Conservation (phyloP, 2,797 vertebrate genomes). For the Myiothlypis chrysogaster region DNA sequence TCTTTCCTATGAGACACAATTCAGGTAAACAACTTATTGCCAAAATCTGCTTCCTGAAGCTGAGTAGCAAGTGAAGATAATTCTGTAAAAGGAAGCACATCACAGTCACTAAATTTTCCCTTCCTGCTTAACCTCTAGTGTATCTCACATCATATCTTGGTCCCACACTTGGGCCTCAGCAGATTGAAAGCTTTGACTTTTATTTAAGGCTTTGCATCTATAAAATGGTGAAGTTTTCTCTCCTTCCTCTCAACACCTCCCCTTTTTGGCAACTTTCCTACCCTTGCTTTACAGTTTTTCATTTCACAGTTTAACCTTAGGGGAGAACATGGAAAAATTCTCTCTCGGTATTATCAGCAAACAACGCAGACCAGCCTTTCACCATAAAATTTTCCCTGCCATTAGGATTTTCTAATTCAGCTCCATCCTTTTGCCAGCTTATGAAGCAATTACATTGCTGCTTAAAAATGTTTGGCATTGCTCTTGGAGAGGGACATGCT, state of each 20-base stretch:
- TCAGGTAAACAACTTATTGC: not conserved
- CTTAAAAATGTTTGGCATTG: slow-evolving; percentile 37
- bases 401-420: slow-evolving; percentile 49
- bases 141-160: not conserved
- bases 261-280: slow-evolving; percentile 34
- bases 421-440: slow-evolving; percentile 45
- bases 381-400: slow-evolving; percentile 19
- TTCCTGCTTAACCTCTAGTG: not conserved
- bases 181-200: slow-evolving; percentile 5
- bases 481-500: not conserved
- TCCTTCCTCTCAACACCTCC: slow-evolving; percentile 7
- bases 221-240: not conserved
- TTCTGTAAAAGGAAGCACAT: not conserved
- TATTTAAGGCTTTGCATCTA: slow-evolving; percentile 26
- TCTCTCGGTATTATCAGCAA: slow-evolving; percentile 29
- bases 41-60: not conserved
- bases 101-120: not conserved
- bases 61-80: not conserved
- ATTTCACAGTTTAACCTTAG: slow-evolving; percentile 30
- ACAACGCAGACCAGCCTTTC: not conserved
- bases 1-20: not conserved
- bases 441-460: slow-evolving; percentile 5
- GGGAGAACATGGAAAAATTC: slow-evolving; percentile 6
- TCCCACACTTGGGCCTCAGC: not conserved
- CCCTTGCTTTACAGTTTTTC: slow-evolving; percentile 31